These are phyloP conservation scores for Onthophagus sagittarius DNA, from an alignment of 2,888 invertebrate species.

Conservation along the genomic window DNA sequence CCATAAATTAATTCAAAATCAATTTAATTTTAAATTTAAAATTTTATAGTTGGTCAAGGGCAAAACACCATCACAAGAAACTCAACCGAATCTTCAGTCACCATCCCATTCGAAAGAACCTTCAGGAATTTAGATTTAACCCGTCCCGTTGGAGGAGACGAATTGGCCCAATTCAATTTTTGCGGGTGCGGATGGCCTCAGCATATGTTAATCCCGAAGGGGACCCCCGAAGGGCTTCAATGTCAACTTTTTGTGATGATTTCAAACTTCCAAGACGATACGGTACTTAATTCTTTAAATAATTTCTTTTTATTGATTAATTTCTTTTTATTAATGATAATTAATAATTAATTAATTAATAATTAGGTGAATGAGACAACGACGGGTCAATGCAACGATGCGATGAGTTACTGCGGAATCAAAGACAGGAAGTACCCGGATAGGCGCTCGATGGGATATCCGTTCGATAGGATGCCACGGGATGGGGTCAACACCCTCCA, in stretches of 20 bases:
- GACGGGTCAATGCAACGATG: constrained; percentile 60
- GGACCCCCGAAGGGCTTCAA: constrained; percentile 60
- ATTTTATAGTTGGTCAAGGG: constrained; percentile 60
- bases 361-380: constrained; percentile 45
- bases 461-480: constrained; percentile 65
- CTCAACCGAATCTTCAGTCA: constrained; percentile 72
- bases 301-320: neutral
- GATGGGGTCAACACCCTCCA: constrained; percentile 47
- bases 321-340: neutral
- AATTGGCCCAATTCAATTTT: constrained; percentile 64
- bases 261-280: constrained; percentile 67
- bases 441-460: constrained; percentile 74
- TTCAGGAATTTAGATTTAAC: constrained; percentile 66
- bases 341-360: neutral
- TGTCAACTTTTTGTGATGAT: constrained; percentile 75
- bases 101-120: constrained; percentile 77
- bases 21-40: neutral
- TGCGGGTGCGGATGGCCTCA: constrained; percentile 90
- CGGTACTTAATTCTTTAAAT: constrained; percentile 44
- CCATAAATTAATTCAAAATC: neutral
- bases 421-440: constrained; percentile 73
- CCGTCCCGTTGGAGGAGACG: constrained; percentile 57
- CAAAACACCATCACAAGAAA: constrained; percentile 61
- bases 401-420: constrained; percentile 72
- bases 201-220: constrained; percentile 74